These are phyloP conservation scores for Metellina segmentata DNA, from an alignment of 2,888 invertebrate genomes.

Conservation along the genomic window DNA sequence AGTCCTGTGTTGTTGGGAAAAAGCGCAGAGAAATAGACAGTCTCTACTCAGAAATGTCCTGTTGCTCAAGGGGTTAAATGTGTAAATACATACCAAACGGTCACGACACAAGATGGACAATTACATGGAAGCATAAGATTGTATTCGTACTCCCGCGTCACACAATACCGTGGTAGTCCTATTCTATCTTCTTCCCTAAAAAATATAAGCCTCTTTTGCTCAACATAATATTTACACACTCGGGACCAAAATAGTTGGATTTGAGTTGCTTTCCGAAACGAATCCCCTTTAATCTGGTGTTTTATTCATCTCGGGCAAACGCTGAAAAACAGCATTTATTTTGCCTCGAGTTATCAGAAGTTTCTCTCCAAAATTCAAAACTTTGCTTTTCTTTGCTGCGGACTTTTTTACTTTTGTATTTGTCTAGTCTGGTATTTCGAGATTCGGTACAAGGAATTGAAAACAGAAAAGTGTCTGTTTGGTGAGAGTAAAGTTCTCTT, in stretches of 20 bases:
- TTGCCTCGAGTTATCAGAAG: constrained; percentile 16
- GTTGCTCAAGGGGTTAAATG: too few species aligned
- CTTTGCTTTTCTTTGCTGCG: neutral
- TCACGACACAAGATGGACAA: too few species aligned
- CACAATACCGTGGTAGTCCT: too few species aligned
- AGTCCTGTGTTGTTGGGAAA: too few species aligned
- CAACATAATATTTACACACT: neutral
- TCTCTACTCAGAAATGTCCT: too few species aligned
- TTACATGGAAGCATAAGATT: too few species aligned
- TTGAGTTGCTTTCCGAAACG: neutral
- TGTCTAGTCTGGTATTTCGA: neutral
- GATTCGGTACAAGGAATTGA: neutral
- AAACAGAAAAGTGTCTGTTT: neutral
- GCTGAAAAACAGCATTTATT: constrained; percentile 19
- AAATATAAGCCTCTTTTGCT: neutral
- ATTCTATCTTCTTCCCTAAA: neutral
- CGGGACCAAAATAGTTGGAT: neutral
- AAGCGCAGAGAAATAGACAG: too few species aligned
- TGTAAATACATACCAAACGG: too few species aligned
- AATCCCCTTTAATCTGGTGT: neutral
- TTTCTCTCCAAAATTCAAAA: neutral
- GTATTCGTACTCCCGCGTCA: too few species aligned
- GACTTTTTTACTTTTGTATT: neutral
- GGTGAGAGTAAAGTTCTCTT: neutral
- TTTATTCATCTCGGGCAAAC: neutral